Conservation (phyloP, 1,140 invertebrate genomes). For the Cherax quadricarinatus region DNA sequence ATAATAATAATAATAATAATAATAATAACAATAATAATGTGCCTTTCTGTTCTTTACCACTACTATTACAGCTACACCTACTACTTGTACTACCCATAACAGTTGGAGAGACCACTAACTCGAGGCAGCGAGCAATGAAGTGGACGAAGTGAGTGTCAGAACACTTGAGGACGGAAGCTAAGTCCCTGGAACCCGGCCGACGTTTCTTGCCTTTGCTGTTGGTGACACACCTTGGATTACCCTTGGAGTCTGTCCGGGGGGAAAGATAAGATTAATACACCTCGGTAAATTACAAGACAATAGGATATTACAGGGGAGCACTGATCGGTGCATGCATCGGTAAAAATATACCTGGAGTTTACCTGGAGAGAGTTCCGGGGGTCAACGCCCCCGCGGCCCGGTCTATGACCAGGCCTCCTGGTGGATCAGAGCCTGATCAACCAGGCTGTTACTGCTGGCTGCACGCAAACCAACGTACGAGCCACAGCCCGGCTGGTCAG, state of each 20-base stretch:
- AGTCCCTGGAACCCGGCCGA: conserved; percentile 88
- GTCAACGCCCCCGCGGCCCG: too few relatives aligned
- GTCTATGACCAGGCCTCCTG: too few relatives aligned
- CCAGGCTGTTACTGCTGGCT: too few relatives aligned
- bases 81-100: neutral
- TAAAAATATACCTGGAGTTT: too few relatives aligned
- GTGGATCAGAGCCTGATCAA: too few relatives aligned
- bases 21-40: too few relatives aligned
- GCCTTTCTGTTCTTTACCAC: neutral
- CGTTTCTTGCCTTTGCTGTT: conserved; percentile 94
- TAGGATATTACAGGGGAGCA: too few relatives aligned
- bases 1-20: too few relatives aligned
- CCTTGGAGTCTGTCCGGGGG: conserved; percentile 86
- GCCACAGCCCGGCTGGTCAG: too few relatives aligned
- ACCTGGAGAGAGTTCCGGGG: too few relatives aligned
- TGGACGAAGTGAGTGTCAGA: conserved; percentile 94
- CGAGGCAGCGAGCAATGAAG: conserved; percentile 93
- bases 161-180: conserved; percentile 86
- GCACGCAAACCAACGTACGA: too few relatives aligned
- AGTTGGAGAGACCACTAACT: conserved; percentile 80
- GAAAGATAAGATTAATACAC: neutral
- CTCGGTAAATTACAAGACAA: neutral
- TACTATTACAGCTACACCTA: neutral
- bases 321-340: too few relatives aligned
- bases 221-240: conserved; percentile 92